Evolutionary conservation across 2,888 invertebrate species (phyloP).

Genomic region (Acanthoscelides obtectus): DNA sequence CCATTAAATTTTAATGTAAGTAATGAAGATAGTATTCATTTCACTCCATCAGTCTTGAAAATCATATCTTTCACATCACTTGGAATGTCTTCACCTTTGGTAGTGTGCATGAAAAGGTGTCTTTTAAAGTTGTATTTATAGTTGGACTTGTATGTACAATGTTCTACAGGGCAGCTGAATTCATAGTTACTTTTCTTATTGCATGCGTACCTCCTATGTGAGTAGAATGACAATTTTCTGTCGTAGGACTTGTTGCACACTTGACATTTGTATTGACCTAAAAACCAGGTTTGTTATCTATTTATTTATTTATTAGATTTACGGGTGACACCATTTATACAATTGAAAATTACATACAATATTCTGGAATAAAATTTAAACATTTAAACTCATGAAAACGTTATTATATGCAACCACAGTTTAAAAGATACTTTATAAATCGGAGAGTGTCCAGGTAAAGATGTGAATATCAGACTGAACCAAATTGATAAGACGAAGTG

Average conservation of each 20-base stretch:
- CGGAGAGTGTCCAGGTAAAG: too few species aligned
- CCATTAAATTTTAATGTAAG: not conserved
- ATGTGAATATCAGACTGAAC: too few species aligned
- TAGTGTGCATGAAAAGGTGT: not conserved
- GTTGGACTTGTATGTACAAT: slow-evolving; percentile 38
- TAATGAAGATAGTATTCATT: too few species aligned
- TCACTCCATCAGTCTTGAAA: not conserved
- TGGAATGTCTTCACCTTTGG: not conserved
- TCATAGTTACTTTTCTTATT: slow-evolving; percentile 20
- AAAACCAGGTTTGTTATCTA: not conserved
- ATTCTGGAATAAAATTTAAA: too few species aligned
- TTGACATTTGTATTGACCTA: slow-evolving; percentile 15
- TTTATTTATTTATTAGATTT: too few species aligned
- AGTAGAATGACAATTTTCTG: slow-evolving; percentile 34
- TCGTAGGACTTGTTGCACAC: slow-evolving; percentile 31
- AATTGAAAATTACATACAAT: too few species aligned
- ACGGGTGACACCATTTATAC: too few species aligned
- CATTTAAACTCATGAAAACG: too few species aligned
- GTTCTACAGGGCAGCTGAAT: slow-evolving; percentile 55
- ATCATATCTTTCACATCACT: not conserved
- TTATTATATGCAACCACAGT: too few species aligned
- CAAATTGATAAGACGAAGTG: too few species aligned
- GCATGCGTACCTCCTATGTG: slow-evolving; percentile 35
- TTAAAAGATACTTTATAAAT: too few species aligned
- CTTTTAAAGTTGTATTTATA: slow-evolving; percentile 1